Evolutionary conservation across 2,888 invertebrate species (phyloP).

Genomic region (Pecten maximus): DNA sequence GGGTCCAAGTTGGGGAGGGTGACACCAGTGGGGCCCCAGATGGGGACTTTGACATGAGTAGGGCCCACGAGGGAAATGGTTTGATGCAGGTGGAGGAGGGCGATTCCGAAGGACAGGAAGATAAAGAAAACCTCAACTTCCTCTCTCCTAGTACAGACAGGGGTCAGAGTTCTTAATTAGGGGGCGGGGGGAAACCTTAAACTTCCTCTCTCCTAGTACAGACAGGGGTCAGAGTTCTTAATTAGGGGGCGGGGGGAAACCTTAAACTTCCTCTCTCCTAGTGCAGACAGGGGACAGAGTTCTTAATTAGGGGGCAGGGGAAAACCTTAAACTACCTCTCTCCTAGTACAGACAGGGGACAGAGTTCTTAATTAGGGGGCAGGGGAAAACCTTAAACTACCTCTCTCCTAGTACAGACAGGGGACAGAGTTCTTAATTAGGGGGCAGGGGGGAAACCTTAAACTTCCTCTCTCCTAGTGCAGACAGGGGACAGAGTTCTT

Average conservation of each 20-base stretch:
- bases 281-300: not conserved
- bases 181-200: not conserved
- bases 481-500: not conserved
- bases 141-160: slow-evolving; percentile 35
- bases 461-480: not conserved
- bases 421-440: not conserved
- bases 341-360: not conserved
- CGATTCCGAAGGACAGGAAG: slow-evolving; percentile 64
- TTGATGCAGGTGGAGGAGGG: slow-evolving; percentile 38
- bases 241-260: not conserved
- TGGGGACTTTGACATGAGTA: slow-evolving; percentile 42
- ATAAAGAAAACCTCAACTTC: slow-evolving; percentile 70
- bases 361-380: not conserved
- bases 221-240: not conserved
- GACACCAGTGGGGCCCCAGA: slow-evolving; percentile 36
- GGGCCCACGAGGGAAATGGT: slow-evolving; percentile 31
- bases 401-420: not conserved
- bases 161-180: not conserved
- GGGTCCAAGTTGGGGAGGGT: not conserved
- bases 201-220: not conserved
- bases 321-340: not conserved
- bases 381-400: not conserved
- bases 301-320: not conserved
- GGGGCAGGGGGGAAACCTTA: not conserved
- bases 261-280: too few species aligned